Base-by-base conservation (phyloP, 2,797 vertebrate genomes). In the Podarcis siculus region DNA sequence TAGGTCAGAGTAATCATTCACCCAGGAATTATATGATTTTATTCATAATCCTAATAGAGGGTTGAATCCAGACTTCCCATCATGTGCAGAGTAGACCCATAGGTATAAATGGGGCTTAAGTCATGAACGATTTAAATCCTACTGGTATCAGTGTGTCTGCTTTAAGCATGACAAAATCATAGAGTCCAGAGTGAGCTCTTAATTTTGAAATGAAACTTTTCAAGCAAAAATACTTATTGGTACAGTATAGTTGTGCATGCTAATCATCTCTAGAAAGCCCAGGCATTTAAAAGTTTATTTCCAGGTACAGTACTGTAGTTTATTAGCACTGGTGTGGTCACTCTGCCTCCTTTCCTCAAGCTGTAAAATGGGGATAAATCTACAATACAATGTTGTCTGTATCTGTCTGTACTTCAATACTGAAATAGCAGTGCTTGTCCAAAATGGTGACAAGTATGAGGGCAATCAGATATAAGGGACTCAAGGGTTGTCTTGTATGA, bases 271-370 rank as follows among this genome's bases (percentile, higher is more conserved):
- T 75, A 67, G 79, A 66, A 30, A 90, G n/a, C 27, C 13, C 35
- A 61, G 55, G 4, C 23, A 75, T 30, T 75, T 39, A 39, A 61
- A 5, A 30, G 39, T 66, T 7, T 7, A 49, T 83, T 39, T 80
- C 23, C 1, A 81, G 1, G 5, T 80, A 42, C 39, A 42, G 37
- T 39, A 39, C 37, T 39, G 37, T 42, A 25, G 8, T 1, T 66
- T 80, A 87, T 87, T 88, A 80, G 30, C 19, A 69, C 75, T 67
- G 58, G 2, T 86, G 67, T 91, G 4, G n/a, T n/a, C 12, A 39
- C 6, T 82, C 15, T 30, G 13, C 39, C 6, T 37, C 13, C 37
- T 35, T 61, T 42, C 27, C 25, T 27, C 32, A 25, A 64, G 0
- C 3, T 23, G 55, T 27, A 37, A 35, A 61, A 66, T 27, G 27